Conservation (phyloP, 2,888 invertebrate genomes). For the Melinaea menophilus region DNA sequence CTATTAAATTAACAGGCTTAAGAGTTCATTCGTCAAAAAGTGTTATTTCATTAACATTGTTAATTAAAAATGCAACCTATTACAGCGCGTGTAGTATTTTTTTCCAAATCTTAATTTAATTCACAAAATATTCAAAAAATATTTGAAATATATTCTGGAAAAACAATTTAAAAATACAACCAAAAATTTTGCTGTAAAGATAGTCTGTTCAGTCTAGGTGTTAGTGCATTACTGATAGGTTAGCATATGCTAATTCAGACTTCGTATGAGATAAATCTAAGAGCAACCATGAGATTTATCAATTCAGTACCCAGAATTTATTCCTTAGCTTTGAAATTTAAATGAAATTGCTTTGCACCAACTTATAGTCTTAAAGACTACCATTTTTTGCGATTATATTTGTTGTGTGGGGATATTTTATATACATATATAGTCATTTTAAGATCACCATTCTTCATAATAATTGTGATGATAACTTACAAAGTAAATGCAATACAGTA, state of each 20-base stretch:
- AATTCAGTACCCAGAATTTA: constrained; percentile 23
- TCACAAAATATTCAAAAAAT: neutral
- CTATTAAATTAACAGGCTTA: no score
- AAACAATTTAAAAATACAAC: neutral
- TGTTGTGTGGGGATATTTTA: no score
- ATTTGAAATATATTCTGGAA: neutral
- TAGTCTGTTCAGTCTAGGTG: constrained; percentile 16
- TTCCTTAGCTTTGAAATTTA: constrained; percentile 25
- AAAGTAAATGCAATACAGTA: no score
- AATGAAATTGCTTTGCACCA: constrained; percentile 20
- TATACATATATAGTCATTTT: no score
- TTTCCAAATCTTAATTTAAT: neutral
- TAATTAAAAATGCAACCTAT: no score
- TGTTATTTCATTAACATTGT: no score
- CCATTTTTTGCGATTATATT: constrained; percentile 3
- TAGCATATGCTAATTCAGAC: constrained; percentile 30
- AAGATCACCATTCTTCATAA: no score
- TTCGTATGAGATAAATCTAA: constrained; percentile 27
- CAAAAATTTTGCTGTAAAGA: constrained; percentile 14
- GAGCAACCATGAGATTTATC: constrained; percentile 20
- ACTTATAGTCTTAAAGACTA: constrained; percentile 15
- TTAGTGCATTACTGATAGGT: constrained; percentile 21
- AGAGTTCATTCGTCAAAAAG: no score
- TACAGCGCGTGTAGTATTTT: no score
- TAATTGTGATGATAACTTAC: no score